Evolutionary conservation across 2,797 vertebrate species (phyloP).

Genomic region (Alosa sapidissima): DNA sequence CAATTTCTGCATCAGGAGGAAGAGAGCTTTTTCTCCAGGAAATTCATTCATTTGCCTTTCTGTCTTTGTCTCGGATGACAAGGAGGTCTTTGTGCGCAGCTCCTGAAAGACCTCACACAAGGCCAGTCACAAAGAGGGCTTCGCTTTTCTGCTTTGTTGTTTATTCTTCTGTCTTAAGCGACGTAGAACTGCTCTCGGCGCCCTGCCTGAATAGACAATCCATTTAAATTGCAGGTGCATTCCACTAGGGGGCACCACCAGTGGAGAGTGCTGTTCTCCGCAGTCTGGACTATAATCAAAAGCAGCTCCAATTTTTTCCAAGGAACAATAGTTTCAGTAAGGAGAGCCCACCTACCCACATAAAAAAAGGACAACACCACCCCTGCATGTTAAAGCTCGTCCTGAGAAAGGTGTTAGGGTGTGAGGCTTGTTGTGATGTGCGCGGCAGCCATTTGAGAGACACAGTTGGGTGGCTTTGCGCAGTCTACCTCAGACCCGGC

Average conservation of each 20-base stretch:
- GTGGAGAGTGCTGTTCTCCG: conserved; percentile 4
- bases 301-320: conserved; percentile 38
- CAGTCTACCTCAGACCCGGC: background rate
- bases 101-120: conserved; percentile 1
- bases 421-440: conserved; percentile 36
- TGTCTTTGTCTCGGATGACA: background rate
- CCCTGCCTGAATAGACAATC: background rate
- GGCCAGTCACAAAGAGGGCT: conserved; percentile 2
- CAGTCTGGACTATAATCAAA: conserved; percentile 27
- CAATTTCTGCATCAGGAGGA: no score
- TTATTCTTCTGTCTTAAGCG: conserved; percentile 16
- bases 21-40: background rate
- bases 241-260: conserved; percentile 48
- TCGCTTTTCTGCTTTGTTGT: conserved; percentile 8
- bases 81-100: background rate
- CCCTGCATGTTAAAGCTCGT: background rate
- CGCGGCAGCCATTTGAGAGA: conserved; percentile 8
- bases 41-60: conserved; percentile 16
- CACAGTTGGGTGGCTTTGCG: background rate
- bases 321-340: conserved; percentile 43
- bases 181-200: conserved; percentile 13
- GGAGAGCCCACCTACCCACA: conserved; percentile 22
- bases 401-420: conserved; percentile 8
- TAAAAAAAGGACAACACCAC: conserved; percentile 34
- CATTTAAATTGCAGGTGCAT: conserved; percentile 10